Evolutionary conservation across 2,888 invertebrate species (phyloP).

Genomic region (Arctia plantaginis): DNA sequence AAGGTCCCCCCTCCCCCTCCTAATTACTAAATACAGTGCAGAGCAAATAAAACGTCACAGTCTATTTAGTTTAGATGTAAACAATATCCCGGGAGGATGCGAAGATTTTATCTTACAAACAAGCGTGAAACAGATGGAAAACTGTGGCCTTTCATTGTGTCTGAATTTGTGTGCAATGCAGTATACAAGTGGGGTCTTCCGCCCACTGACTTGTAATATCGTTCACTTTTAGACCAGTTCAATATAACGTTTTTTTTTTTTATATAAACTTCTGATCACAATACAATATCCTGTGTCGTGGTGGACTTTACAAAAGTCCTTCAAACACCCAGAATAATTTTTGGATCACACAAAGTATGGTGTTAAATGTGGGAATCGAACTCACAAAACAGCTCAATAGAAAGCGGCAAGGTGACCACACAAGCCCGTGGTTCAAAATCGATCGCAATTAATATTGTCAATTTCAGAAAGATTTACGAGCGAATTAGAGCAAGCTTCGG

Average conservation of each 20-base stretch:
- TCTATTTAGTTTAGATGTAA: slow-evolving; percentile 63
- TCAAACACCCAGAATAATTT: too few species aligned
- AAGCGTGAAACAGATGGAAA: slow-evolving; percentile 63
- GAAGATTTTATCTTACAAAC: slow-evolving; percentile 52
- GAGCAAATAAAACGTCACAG: slow-evolving; percentile 56
- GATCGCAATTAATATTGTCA: too few species aligned
- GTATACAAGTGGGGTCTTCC: slow-evolving; percentile 35
- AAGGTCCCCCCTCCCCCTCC: slow-evolving; percentile 31
- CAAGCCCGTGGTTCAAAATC: background rate
- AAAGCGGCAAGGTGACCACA: too few species aligned
- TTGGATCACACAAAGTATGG: too few species aligned
- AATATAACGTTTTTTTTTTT: background rate
- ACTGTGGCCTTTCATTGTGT: slow-evolving; percentile 62
- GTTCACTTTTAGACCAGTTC: background rate
- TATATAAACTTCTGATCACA: too few species aligned
- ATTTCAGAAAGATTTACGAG: too few species aligned
- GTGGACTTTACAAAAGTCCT: too few species aligned
- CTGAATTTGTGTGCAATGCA: slow-evolving; percentile 50
- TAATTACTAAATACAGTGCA: slow-evolving; percentile 50
- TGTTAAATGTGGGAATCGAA: too few species aligned
- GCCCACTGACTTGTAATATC: slow-evolving; percentile 7
- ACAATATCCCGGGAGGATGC: slow-evolving; percentile 58
- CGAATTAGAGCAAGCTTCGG: too few species aligned
- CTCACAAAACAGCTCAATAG: too few species aligned
- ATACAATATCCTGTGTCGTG: too few species aligned